Percentiles rank a stretch among this genome's conserved stretches.
These are phyloP conservation scores for Bombus superbus DNA, from an alignment of 1,140 invertebrate species.

Conservation along the genomic window DNA sequence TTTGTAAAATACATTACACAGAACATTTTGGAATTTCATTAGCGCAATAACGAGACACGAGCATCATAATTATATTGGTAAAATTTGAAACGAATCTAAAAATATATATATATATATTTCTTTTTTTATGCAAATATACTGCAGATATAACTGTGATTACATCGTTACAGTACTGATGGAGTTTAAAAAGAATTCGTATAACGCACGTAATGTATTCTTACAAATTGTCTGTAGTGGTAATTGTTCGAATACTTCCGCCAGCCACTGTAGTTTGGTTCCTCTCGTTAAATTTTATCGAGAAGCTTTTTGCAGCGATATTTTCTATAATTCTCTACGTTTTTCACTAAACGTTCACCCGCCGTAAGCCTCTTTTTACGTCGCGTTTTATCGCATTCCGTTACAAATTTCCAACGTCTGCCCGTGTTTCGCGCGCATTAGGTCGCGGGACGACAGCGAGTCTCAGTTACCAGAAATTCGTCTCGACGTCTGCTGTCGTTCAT, in stretches of 20 bases:
- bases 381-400: neutral
- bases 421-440: slow-evolving; percentile 4
- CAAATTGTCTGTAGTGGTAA: neutral
- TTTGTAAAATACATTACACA: too few relatives aligned
- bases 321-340: neutral
- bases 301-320: too few relatives aligned
- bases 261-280: neutral
- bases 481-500: slow-evolving; percentile 34
- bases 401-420: slow-evolving; percentile 11
- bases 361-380: neutral
- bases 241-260: neutral
- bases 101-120: too few relatives aligned
- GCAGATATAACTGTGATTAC: neutral
- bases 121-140: too few relatives aligned
- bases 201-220: neutral
- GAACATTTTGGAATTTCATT: too few relatives aligned
- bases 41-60: too few relatives aligned
- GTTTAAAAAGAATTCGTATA: neutral
- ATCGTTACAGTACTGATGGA: neutral
- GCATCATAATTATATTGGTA: too few relatives aligned
- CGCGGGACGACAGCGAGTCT: slow-evolving; percentile 2
- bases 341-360: neutral
- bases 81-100: too few relatives aligned
- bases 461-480: slow-evolving; percentile 22
- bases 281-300: neutral